phyloP scores from a whole-genome alignment of 64 coral and sea anemone genomes.

The Anthopleura sola region DNA sequence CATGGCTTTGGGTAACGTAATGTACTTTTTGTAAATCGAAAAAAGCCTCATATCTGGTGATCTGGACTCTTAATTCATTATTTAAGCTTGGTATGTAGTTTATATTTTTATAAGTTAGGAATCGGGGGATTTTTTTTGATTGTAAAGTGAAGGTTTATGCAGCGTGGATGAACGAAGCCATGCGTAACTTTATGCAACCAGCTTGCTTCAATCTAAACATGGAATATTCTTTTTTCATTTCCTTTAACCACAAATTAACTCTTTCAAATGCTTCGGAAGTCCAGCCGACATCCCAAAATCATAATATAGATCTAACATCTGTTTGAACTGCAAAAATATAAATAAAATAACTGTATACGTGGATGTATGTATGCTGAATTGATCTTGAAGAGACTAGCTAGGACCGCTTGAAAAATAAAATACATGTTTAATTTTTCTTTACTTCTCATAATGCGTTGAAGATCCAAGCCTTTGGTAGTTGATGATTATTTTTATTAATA shows the following conservation, averaged over 20 bases:
- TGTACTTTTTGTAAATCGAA: background rate
- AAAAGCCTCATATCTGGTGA: background rate
- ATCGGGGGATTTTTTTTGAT: too few relatives aligned
- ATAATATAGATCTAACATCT: background rate
- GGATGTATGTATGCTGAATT: too few relatives aligned
- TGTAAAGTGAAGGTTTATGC: background rate
- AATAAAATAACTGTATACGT: too few relatives aligned
- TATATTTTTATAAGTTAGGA: background rate
- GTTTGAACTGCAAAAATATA: too few relatives aligned
- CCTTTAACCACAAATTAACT: background rate
- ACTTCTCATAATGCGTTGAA: background rate
- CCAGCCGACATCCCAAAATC: background rate
- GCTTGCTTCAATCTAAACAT: conserved; percentile 1
- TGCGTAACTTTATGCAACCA: background rate
- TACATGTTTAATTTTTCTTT: background rate
- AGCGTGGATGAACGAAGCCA: background rate
- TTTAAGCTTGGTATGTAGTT: background rate
- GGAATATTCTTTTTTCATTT: background rate
- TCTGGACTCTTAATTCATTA: background rate
- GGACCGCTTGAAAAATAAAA: background rate
- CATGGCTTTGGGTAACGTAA: background rate
- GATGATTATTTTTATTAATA: background rate
- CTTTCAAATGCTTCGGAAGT: background rate
- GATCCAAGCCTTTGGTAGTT: background rate
- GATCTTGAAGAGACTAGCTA: too few relatives aligned